Percentiles rank a stretch among this genome's conserved stretches.
Evolutionary conservation across 1,140 invertebrate genomes (phyloP).

Genomic region (Atta cephalotes): DNA sequence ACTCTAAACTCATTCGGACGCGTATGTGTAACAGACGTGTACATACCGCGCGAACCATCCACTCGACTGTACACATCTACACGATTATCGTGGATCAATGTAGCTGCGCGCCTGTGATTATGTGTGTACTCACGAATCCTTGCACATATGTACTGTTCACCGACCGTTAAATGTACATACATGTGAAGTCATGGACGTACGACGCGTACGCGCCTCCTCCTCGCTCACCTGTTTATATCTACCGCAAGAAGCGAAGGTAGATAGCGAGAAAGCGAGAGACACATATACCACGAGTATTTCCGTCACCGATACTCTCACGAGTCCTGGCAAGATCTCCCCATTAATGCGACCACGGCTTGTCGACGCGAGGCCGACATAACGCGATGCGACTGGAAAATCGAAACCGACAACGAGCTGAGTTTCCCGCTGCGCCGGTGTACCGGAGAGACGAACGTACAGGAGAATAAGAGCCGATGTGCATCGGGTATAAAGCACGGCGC

Average conservation of each 20-base stretch:
- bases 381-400: conserved; percentile 66
- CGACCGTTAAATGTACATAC: conserved; percentile 46
- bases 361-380: conserved; percentile 57
- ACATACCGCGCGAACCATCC: neutral
- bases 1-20: conserved; percentile 45
- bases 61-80: conserved; percentile 31
- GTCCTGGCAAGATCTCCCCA: conserved; percentile 40
- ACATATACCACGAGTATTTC: conserved; percentile 30
- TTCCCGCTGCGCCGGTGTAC: conserved; percentile 26
- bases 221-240: conserved; percentile 39
- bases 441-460: conserved; percentile 46
- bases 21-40: neutral
- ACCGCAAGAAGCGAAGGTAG: neutral
- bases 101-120: conserved; percentile 36
- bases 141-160: conserved; percentile 37
- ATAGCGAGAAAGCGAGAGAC: conserved; percentile 8
- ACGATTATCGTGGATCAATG: conserved; percentile 53
- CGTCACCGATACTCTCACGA: conserved; percentile 53
- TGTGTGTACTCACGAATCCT: conserved; percentile 21
- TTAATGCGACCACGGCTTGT: conserved; percentile 57
- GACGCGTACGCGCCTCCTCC: neutral
- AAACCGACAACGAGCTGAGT: conserved; percentile 60
- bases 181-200: conserved; percentile 21
- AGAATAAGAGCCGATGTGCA: conserved; percentile 60
- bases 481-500: conserved; percentile 58